These are phyloP conservation scores for Andrena praecox DNA, from an alignment of 2,888 invertebrate species.

Conservation along the genomic window DNA sequence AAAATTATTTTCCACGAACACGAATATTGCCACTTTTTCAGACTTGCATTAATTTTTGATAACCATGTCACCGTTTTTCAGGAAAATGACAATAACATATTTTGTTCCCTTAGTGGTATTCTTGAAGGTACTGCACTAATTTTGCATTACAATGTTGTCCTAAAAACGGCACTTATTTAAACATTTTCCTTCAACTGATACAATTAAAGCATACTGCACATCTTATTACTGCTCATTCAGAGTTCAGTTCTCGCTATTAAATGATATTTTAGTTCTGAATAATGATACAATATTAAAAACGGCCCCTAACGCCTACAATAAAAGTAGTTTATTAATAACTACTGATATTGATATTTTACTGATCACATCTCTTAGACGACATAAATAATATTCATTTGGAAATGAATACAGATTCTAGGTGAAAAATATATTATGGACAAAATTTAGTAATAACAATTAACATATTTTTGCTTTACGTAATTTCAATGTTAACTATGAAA, in stretches of 20 bases:
- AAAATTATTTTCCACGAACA: too few relatives aligned
- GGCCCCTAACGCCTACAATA: background rate
- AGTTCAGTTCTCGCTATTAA: background rate
- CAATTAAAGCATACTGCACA: background rate
- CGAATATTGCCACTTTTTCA: too few relatives aligned
- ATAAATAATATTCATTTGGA: background rate
- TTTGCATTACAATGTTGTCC: constrained; percentile 4
- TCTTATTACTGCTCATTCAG: constrained; percentile 2
- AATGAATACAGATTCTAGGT: constrained; percentile 3
- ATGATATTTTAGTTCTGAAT: background rate
- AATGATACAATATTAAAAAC: constrained; percentile 4
- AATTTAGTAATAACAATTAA: background rate
- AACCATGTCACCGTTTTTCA: too few relatives aligned
- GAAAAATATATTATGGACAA: constrained; percentile 3
- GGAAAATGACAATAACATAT: background rate
- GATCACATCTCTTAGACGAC: background rate
- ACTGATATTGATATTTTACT: constrained; percentile 3
- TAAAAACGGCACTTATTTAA: background rate
- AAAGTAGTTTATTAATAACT: constrained; percentile 1
- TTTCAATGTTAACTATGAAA: background rate
- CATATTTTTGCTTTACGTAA: background rate
- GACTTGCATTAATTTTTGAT: too few relatives aligned
- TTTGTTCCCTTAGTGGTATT: background rate
- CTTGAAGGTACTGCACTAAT: background rate
- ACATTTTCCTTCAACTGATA: background rate